Conservation (phyloP, 2,797 vertebrate genomes). For the Tarsius wallacei region DNA sequence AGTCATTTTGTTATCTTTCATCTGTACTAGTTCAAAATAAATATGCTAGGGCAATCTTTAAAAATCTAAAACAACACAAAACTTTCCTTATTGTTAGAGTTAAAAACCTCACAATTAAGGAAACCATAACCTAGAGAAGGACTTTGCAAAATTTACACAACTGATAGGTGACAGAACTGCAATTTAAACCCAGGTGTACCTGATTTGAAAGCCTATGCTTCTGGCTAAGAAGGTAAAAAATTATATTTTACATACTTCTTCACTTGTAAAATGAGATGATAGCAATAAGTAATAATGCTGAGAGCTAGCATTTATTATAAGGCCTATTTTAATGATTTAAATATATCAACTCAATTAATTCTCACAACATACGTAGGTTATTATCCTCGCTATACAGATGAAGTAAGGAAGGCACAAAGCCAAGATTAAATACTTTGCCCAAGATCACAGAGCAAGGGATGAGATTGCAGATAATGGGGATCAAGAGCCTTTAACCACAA, state of each 20-base stretch:
- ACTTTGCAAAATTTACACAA: neutral
- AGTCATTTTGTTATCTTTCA: neutral
- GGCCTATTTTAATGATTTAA: conserved; percentile 24
- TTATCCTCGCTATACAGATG: neutral
- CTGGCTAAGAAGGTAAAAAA: neutral
- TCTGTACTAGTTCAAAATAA: neutral
- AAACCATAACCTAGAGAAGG: neutral
- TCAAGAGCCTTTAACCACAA: neutral
- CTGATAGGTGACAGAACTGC: neutral
- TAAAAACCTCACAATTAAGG: neutral
- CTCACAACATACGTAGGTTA: neutral
- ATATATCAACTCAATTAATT: neutral
- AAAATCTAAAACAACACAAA: neutral
- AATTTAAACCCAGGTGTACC: neutral
- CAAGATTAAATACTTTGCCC: neutral
- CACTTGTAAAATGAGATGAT: neutral
- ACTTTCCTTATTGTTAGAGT: neutral
- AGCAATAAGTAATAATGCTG: conserved; percentile 1
- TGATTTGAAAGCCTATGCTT: neutral
- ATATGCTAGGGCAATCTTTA: neutral
- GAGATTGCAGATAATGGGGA: neutral
- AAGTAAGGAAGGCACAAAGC: neutral
- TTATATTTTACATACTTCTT: neutral
- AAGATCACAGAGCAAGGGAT: neutral
- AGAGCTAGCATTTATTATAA: neutral